Evolutionary conservation across 2,113 vertebrate genomes (phyloP), one percentile per base, ranked within the genome.

Genomic region (Trichomycterus rosablanca): DNA sequence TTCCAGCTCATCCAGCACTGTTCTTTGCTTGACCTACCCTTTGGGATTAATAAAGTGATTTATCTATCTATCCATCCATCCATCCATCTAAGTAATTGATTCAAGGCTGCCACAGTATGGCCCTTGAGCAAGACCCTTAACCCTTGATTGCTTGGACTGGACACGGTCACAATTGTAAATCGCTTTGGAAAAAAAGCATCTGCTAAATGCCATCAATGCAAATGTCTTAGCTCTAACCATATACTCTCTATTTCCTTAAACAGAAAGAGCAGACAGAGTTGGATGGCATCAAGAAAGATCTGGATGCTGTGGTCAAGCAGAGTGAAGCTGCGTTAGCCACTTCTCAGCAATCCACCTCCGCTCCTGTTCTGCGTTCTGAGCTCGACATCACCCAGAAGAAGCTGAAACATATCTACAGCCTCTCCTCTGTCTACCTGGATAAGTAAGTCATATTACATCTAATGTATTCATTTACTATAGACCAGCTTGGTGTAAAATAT

Each of bases 361-460:
- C 80, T 1, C 91, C 93, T 0, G 49, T 81, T 0, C 84, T 98
- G 67, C 91, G 87, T 74, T 93, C 96, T 0, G 95, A 97, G 65
- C 87, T 97, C 68, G 93, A 97, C 54, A 1, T 93, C 63, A 94
- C 90, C 0, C 79, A 90, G 70, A 88, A 87, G 77, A 97, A 95
- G 86, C 92, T 97, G 93, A 86, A 90, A 3, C 91, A 90, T 45
- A 89, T 96, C 61, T 85, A 94, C 75, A 90, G 91, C 74, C 85
- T 98, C 0, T 96, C 93, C 9, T 80, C 87, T 55, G 86, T 98
- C 77, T 98, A 95, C 77, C 80, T 98, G 77, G 93, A 98, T 77
- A 97, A 94, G 96, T 97, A 74, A 84, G 92, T 73, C 28, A 2
- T 11, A 3, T 14, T 14, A 11, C 26, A n/a, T 30, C 26, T 30